Base-by-base conservation (phyloP, 1,140 invertebrate species). In the Gonioctena quinquepunctata region DNA sequence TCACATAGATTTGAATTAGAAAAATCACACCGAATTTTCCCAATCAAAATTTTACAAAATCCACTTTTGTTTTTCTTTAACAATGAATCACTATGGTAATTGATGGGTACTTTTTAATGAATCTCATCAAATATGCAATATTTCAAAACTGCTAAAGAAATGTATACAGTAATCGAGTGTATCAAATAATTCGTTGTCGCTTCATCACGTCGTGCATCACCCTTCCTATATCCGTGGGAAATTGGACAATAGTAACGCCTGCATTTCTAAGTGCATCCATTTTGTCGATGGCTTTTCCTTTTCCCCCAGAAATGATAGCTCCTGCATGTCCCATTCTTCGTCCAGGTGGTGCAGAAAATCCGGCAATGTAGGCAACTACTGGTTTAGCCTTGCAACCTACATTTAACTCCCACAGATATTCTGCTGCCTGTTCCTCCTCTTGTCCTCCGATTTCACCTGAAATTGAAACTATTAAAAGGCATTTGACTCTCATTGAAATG, bases 311-410 rank as follows among this genome's bases (percentile, higher is more conserved):
- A 83, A 99, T 99, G 76, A 99, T 99, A 73, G 98, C 98, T 74
- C 98, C 98, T 68, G 98, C 98, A 82, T 99, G 98, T 50, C 98
- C 98, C 98, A 99, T 99, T 82, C 97, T 87, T 75, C 97, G 87
- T 18, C 97, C 97, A 56, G 97, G 96, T 25, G 98, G 97, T 57
- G 98, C 98, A 3, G 97, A 98, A 26, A 98, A 82, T 62, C 98
- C 98, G 76, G 98, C 98, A 84, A 99, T 99, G 82, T 99, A 99
- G 3, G 95, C 95, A 13, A 99, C 96, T 22, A 99, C 96, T 60
- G 97, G 97, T 83, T 99, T 99, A 18, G 91, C 90, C 80, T 93
- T 93, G 66, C 89, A 86, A 74, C 97, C 96, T 93, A 89, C 87
- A 84, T 99, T 99, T 80, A 97, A 84, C 81, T 98, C 87, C 74